Conservation (phyloP, 2,888 invertebrate genomes). For the Polia nebulosa region DNA sequence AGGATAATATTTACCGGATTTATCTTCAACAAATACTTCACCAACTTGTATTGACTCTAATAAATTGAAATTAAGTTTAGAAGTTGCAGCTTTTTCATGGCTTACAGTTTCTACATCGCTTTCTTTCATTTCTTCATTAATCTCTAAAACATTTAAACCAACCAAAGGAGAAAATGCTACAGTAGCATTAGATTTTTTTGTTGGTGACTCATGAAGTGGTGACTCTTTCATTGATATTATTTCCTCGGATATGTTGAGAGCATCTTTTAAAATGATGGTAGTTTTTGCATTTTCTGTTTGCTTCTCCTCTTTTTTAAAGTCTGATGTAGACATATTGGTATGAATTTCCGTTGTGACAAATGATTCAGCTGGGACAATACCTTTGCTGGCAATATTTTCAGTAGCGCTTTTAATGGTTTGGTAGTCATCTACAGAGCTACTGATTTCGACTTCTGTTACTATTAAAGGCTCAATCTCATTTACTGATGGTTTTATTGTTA, state of each 20-base stretch:
- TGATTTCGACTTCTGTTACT: constrained; percentile 81
- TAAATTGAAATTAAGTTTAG: constrained; percentile 92
- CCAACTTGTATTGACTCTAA: constrained; percentile 92
- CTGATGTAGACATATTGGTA: constrained; percentile 85
- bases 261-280: constrained; percentile 92
- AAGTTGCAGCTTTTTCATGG: constrained; percentile 88
- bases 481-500: constrained; percentile 76
- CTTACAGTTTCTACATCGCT: constrained; percentile 86
- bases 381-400: constrained; percentile 74
- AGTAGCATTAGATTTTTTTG: constrained; percentile 90
- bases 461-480: constrained; percentile 81
- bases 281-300: constrained; percentile 89
- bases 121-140: constrained; percentile 92
- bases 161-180: constrained; percentile 91
- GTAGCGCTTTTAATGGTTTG: constrained; percentile 61
- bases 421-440: constrained; percentile 76
- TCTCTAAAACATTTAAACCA: constrained; percentile 92
- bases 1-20: constrained; percentile 95
- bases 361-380: constrained; percentile 79
- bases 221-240: constrained; percentile 92
- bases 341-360: constrained; percentile 91
- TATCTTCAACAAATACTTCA: constrained; percentile 93
- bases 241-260: constrained; percentile 92
- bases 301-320: constrained; percentile 80
- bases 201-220: constrained; percentile 86